Evolutionary conservation across 2,113 vertebrate species (phyloP).

Genomic region (Hyperopisus bebe): DNA sequence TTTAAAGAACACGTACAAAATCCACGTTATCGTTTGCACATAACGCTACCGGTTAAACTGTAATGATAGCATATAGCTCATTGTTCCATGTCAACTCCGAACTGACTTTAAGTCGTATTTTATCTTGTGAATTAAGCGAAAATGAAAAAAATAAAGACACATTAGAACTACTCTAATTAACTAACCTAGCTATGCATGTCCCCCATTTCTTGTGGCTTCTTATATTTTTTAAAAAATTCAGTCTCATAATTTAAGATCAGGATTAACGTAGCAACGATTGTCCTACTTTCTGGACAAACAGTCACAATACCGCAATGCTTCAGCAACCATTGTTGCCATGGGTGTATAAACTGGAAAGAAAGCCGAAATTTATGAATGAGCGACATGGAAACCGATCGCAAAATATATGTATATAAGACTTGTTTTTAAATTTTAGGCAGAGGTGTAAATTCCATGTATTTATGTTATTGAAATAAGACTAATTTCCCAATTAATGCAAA

Average conservation of each 20-base stretch:
- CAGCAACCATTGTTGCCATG: constrained; percentile 38
- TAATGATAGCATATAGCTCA: background rate
- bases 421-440: background rate
- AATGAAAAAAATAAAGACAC: background rate
- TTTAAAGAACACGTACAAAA: background rate
- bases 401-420: background rate
- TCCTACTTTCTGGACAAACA: constrained; percentile 33
- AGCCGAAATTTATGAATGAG: background rate
- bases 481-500: background rate
- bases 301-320: constrained; percentile 23
- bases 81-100: background rate
- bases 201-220: background rate
- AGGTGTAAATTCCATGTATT: background rate
- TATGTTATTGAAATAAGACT: background rate
- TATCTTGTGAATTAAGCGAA: background rate
- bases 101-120: background rate
- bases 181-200: no score
- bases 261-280: constrained; percentile 14
- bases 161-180: background rate
- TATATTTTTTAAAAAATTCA: background rate
- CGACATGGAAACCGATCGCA: background rate
- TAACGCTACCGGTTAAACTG: background rate
- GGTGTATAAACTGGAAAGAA: constrained; percentile 20
- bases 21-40: background rate
- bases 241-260: constrained; percentile 19